Conservation (phyloP, 2,797 vertebrate species). For the Momotus momota region DNA sequence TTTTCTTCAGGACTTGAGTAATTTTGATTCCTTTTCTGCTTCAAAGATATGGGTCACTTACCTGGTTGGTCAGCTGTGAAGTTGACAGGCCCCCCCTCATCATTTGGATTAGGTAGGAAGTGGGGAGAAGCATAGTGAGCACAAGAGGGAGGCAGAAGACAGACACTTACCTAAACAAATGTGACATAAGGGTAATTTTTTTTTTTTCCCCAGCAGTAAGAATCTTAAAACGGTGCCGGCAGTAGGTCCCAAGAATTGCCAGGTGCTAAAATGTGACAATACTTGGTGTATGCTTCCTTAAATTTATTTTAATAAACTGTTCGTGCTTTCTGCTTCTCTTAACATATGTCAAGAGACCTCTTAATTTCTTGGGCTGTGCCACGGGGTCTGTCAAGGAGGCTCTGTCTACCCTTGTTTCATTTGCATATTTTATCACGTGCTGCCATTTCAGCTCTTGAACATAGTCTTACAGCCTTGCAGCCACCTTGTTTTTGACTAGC, state of each 20-base stretch:
- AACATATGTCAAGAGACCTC: background rate
- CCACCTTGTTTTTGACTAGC: background rate
- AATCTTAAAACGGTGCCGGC: background rate
- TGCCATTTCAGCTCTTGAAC: background rate
- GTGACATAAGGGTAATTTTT: background rate
- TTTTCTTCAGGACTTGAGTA: background rate
- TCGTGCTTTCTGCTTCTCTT: background rate
- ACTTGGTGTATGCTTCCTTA: background rate
- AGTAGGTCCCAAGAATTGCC: background rate
- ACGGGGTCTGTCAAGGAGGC: background rate
- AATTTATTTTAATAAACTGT: background rate
- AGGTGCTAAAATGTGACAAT: background rate
- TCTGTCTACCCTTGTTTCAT: background rate
- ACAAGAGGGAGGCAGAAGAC: background rate
- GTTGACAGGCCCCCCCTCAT: background rate
- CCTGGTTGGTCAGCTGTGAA: background rate
- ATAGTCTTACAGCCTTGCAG: background rate
- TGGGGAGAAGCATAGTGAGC: background rate
- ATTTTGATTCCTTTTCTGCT: background rate
- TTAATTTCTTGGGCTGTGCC: background rate
- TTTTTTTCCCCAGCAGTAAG: background rate
- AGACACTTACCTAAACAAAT: background rate
- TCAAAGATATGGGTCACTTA: background rate
- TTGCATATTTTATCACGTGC: background rate
- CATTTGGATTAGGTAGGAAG: background rate